Evolutionary conservation across 2,797 vertebrate genomes (phyloP), one percentile per base, ranked within the genome.

Genomic region (Eospalax fontanierii): DNA sequence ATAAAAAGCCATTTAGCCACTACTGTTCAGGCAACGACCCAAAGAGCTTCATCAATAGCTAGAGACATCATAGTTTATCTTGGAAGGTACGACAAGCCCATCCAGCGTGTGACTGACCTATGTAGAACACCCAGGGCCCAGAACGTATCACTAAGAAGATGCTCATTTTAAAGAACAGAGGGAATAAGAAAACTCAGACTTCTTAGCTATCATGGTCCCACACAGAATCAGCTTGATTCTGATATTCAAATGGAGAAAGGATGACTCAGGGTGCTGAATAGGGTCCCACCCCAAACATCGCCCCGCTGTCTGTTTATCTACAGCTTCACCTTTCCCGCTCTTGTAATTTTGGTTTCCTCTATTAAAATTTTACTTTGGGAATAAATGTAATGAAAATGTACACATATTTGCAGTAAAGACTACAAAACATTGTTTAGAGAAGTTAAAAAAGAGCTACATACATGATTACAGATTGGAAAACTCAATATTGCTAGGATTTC

Each of bases 301-400:
- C 9, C 61, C 43, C 78, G 61, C 9, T 61, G 66, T 71, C 57
- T 86, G 33, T 54, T 24, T 26, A n/a, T 57, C 40, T 80, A 50
- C 26, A 16, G 54, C 65, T 66, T 76, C 12, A 65, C 43, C 14
- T 79, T 92, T 68, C 50, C 38, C 6, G 28, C 40, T 71, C 19
- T 66, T 66, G 33, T 7, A 63, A 26, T 80, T 96, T 28, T 15
- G 50, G 35, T 2, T 79, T 90, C 61, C 61, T 94, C 43, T 66
- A 84, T 71, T 66, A 94, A 87, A 88, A 90, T 66, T 35, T 57
- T 88, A 94, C 74, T 66, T 82, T 63, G n/a, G n/a, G 50, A 76
- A 95, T 76, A 76, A 87, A 93, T 88, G 85, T 93, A 90, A 71
- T 85, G 54, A 92, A 91, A 38, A 40, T 50, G 24, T 61, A 8